Evolutionary conservation across 2,797 vertebrate species (phyloP), one percentile per base, ranked within the genome.

Genomic region (Chaunax sp.): DNA sequence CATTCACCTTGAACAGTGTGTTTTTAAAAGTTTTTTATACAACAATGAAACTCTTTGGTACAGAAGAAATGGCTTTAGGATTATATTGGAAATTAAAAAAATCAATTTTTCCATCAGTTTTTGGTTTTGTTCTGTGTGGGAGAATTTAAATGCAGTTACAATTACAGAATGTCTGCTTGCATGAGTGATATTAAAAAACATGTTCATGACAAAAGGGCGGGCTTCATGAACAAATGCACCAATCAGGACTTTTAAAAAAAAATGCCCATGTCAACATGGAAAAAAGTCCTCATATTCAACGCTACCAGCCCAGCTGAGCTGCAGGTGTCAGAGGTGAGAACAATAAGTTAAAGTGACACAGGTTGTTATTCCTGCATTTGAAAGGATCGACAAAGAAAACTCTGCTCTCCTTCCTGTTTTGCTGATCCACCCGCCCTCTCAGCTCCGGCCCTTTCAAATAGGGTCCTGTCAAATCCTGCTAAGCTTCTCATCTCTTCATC

Each of bases 401-500:
- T 60, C 52, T 8, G 46, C 55, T 18, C 25, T 70, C 41, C 73
- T 67, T 69, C 64, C 71, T 63, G 53, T 75, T 64, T 38, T 15
- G 9, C 78, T 74, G 65, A 72, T 72, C 75, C 59, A 69, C 74
- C 71, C 58, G 61, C 81, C 73, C 66, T 77, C 62, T 75, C 6
- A 1, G n/a, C 49, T 40, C 35, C 1, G 0, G 51, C 64, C 57
- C 57, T 57, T 56, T 63, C 77, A 56, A 67, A 50, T 77, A 51
- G 56, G 33, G 67, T 56, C 69, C 75, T 73, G 82, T 85, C 81
- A 85, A 66, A 69, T 80, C 74, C 64, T 23, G 59, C 78, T 70
- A 72, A 73, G 76, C 78, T 61, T 35, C 72, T 78, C 80, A 77
- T 85, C 80, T 81, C 78, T 78, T 80, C 80, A 69, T 84, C 66